Conservation (phyloP, 2,113 vertebrate species). For the Apeltes quadracus region DNA sequence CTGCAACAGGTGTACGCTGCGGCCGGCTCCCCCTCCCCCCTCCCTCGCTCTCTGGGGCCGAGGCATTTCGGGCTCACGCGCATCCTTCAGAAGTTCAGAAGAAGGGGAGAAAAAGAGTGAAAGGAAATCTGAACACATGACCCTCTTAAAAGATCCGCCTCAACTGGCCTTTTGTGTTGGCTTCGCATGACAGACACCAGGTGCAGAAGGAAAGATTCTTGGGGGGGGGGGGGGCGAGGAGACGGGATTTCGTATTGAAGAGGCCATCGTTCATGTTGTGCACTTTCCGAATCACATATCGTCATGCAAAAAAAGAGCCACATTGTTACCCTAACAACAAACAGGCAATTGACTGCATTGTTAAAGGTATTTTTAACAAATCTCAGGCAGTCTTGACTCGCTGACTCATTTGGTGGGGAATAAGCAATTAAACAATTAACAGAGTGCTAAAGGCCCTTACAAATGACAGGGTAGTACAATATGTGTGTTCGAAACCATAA, state of each 20-base stretch:
- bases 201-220: constrained; percentile 64
- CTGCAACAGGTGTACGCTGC: constrained; percentile 22
- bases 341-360: background rate
- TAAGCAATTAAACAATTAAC: background rate
- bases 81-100: constrained; percentile 73
- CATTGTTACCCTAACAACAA: background rate
- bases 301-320: background rate
- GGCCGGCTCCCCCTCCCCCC: constrained; percentile 38
- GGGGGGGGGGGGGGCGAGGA: background rate
- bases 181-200: constrained; percentile 77
- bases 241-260: constrained; percentile 28
- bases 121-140: constrained; percentile 77
- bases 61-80: constrained; percentile 56
- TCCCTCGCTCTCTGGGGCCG: constrained; percentile 32
- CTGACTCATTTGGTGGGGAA: background rate
- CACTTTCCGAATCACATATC: constrained; percentile 1
- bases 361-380: background rate
- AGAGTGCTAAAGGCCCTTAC: background rate
- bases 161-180: constrained; percentile 73
- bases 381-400: background rate
- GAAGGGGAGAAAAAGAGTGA: constrained; percentile 65
- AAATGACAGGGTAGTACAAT: background rate
- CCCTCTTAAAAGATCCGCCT: constrained; percentile 75
- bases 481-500: background rate
- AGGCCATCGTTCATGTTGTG: background rate